phyloP scores from a whole-genome alignment of 2,113 vertebrate genomes.

The Anguilla japonica region DNA sequence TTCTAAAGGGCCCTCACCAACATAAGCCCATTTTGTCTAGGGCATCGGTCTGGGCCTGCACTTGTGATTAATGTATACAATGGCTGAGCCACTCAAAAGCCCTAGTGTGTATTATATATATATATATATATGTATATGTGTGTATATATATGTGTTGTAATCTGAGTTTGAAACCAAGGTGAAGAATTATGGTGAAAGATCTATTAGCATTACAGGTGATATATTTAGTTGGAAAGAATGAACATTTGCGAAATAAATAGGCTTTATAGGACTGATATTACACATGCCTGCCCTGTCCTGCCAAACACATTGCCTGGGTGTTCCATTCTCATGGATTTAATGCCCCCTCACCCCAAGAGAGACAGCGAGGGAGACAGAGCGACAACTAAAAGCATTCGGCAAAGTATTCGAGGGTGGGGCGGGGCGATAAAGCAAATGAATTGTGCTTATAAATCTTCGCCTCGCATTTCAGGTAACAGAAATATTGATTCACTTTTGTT shows the following conservation, averaged over 20 bases:
- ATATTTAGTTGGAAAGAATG: not conserved
- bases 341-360: not conserved
- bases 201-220: too few relatives aligned
- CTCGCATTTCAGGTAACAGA: not conserved
- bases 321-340: not conserved
- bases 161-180: too few relatives aligned
- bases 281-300: not conserved
- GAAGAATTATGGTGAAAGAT: too few relatives aligned
- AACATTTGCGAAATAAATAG: not conserved
- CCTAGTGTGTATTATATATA: too few relatives aligned
- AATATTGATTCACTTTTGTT: conserved; percentile 41
- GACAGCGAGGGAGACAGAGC: not conserved
- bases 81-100: not conserved
- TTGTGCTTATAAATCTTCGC: not conserved
- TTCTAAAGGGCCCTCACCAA: too few relatives aligned
- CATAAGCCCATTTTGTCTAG: too few relatives aligned
- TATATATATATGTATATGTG: too few relatives aligned
- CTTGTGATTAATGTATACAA: not conserved
- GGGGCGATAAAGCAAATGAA: not conserved
- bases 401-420: too few relatives aligned
- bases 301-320: not conserved
- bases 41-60: too few relatives aligned
- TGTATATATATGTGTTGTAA: too few relatives aligned
- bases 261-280: not conserved
- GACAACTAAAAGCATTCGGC: not conserved